Conservation (phyloP, 2,888 invertebrate genomes). For the Tolmerus cingulatus region DNA sequence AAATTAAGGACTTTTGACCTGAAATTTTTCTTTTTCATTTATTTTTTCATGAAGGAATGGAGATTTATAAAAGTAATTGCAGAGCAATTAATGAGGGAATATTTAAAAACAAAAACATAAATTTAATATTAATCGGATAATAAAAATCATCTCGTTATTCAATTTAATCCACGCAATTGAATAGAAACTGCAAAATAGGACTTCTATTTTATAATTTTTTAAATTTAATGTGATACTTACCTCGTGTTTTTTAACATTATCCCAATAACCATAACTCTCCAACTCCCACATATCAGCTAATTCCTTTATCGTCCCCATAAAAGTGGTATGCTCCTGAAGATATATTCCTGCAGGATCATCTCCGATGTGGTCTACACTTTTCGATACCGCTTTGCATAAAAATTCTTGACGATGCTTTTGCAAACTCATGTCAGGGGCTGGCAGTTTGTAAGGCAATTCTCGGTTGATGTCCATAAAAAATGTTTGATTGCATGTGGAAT, state of each 20-base stretch:
- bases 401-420: conserved; percentile 75
- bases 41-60: too few species aligned
- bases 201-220: neutral
- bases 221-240: conserved; percentile 63
- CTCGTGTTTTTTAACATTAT: conserved; percentile 79
- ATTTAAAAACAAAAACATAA: too few species aligned
- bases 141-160: neutral
- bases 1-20: too few species aligned
- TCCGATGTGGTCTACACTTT: conserved; percentile 77
- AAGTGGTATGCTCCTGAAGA: conserved; percentile 67
- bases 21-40: too few species aligned
- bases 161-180: neutral
- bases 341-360: conserved; percentile 67
- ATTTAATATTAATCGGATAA: too few species aligned
- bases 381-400: conserved; percentile 75
- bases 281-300: conserved; percentile 82
- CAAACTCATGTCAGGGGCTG: conserved; percentile 74
- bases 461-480: conserved; percentile 62
- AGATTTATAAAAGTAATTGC: too few species aligned
- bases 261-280: conserved; percentile 64
- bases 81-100: too few species aligned
- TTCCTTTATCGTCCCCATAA: conserved; percentile 77
- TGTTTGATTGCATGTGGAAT: conserved; percentile 72
- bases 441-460: conserved; percentile 68
- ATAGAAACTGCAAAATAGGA: neutral